Conservation (phyloP, 2,888 invertebrate species). For the Julus scandinavius region DNA sequence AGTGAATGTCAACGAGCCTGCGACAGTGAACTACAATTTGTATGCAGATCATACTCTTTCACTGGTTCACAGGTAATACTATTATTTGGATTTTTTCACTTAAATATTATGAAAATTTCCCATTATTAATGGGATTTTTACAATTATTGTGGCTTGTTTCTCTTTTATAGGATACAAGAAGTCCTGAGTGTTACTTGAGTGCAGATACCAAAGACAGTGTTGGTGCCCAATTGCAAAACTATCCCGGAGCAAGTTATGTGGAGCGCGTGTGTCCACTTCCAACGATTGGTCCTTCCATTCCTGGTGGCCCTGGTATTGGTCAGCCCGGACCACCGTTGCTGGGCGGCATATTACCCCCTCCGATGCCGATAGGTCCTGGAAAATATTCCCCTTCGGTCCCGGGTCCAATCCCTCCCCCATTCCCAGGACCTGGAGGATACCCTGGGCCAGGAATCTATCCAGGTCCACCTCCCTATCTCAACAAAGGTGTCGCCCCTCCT, state of each 20-base stretch:
- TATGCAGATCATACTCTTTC: slow-evolving; percentile 67
- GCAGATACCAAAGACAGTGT: slow-evolving; percentile 56
- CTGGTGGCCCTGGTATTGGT: slow-evolving; percentile 59
- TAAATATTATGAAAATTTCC: too few species aligned
- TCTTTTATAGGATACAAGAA: slow-evolving; percentile 46
- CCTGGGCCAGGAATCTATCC: slow-evolving; percentile 40
- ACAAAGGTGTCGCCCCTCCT: neutral
- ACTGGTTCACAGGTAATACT: slow-evolving; percentile 59
- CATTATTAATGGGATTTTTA: too few species aligned
- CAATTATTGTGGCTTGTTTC: too few species aligned
- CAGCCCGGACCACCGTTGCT: slow-evolving; percentile 57
- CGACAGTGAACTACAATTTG: slow-evolving; percentile 66
- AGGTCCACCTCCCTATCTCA: slow-evolving; percentile 42
- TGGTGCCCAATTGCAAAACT: slow-evolving; percentile 60
- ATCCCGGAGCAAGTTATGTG: slow-evolving; percentile 64
- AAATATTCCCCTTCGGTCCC: slow-evolving; percentile 26
- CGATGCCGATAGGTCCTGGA: neutral
- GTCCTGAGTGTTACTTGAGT: slow-evolving; percentile 56
- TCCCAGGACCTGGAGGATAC: slow-evolving; percentile 24
- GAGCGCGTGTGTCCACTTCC: slow-evolving; percentile 63
- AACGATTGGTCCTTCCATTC: slow-evolving; percentile 37
- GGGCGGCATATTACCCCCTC: neutral
- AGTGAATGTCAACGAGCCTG: slow-evolving; percentile 67
- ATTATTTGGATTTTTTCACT: too few species aligned
- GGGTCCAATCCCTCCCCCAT: neutral